Conservation (phyloP, 1,140 invertebrate species). For the Mizuhopecten yessoensis region DNA sequence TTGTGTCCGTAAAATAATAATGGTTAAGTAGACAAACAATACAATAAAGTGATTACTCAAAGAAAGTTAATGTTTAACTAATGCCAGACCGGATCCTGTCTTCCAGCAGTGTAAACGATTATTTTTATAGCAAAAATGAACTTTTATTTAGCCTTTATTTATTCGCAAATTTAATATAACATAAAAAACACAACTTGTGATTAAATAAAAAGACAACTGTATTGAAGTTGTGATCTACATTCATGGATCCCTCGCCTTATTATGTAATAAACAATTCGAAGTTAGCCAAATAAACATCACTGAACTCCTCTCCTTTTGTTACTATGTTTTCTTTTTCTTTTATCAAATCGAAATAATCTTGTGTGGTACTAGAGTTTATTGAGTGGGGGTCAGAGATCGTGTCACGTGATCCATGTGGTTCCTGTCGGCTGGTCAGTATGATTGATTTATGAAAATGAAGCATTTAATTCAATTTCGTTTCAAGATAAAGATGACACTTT, state of each 20-base stretch:
- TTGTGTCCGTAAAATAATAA: not conserved
- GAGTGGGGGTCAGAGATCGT: not conserved
- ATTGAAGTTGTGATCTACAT: not conserved
- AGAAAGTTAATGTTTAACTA: not conserved
- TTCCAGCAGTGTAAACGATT: not conserved
- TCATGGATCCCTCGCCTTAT: not conserved
- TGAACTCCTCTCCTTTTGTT: not conserved
- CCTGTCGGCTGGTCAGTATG: not conserved
- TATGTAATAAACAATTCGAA: not conserved
- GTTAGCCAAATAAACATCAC: not conserved
- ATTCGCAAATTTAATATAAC: not conserved
- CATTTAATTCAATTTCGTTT: constrained; percentile 35
- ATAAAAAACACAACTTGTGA: not conserved
- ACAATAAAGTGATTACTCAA: not conserved
- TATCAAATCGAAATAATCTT: constrained; percentile 16
- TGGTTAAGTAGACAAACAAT: not conserved
- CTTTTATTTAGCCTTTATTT: constrained; percentile 1
- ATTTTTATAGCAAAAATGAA: not conserved
- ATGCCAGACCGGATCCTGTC: not conserved
- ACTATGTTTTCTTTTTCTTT: not conserved
- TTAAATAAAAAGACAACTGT: constrained; percentile 7
- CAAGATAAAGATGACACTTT: constrained; percentile 31
- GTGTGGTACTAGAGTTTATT: not conserved
- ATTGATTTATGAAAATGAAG: constrained; percentile 35
- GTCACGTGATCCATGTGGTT: constrained; percentile 31